Base-by-base conservation (phyloP, 2,113 vertebrate species). In the Uria aalge region DNA sequence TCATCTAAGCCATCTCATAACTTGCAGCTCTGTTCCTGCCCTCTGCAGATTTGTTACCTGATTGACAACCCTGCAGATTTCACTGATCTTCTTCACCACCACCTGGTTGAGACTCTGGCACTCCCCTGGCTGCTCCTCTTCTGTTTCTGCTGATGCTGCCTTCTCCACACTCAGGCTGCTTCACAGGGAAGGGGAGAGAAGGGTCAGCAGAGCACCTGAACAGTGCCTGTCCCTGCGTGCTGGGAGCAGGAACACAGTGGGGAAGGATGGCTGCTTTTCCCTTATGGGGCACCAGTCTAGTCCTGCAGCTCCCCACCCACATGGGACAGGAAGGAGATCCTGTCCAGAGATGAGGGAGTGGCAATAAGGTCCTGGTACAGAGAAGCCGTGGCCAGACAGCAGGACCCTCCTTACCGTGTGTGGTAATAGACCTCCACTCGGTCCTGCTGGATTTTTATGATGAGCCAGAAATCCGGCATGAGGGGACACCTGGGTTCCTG, bases 401-500 rank as follows among this genome's bases (percentile, higher is more conserved):
- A 1, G 50, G 24, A 75, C 40, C 18, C 57, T 81, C 67, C 96
- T 94, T 97, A 99, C 99, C 99, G 98, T 81, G 99, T 99, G 41
- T 99, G 99, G 38, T 99, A 99, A 94, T 99, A 99, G 24, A 99
- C 99, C 92, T 99, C 99, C 52, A 99, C 99, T 91, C 99, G 97
- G 95, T 99, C 99, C 96, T 99, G 99, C 36, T 99, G 98, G 74
- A 99, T 98, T 94, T 98, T 98, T 36, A 99, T 94, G 45, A 99
- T 99, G 64, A 99, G 98, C 99, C 99, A 99, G 98, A 99, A 99
- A 91, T 99, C 98, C 0, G 99, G 99, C 98, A 99, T 98, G 45
- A 98, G 98, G 7, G 80, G 98, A 93, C 96, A 94, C 45, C 72
- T 92, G 66, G 84, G 94, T 14, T 99, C 99, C 75, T 98, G 98